phyloP scores from a whole-genome alignment of 2,797 vertebrate species.

The Scolopax rusticola region DNA sequence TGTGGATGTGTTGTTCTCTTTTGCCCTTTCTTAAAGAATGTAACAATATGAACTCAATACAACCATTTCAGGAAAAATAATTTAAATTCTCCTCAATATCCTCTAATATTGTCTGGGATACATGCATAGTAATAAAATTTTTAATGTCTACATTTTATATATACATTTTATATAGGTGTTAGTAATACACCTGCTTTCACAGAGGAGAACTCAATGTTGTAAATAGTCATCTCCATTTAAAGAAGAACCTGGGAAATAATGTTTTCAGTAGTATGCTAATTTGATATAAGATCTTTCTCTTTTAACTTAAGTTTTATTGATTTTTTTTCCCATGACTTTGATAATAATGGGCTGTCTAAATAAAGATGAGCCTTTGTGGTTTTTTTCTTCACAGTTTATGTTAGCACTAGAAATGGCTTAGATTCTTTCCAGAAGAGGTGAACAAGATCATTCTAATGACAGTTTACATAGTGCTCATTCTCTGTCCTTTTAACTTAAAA shows the following conservation, averaged over 20 bases:
- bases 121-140: not conserved
- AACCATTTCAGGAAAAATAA: not conserved
- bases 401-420: not conserved
- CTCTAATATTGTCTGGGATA: not conserved
- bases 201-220: not conserved
- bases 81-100: not conserved
- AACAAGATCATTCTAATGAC: not conserved
- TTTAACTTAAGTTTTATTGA: not conserved
- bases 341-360: not conserved
- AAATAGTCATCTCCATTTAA: not conserved
- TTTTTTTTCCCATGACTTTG: not conserved
- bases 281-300: not conserved
- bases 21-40: not conserved
- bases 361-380: not conserved
- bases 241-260: not conserved
- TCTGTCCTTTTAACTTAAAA: not conserved
- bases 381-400: not conserved
- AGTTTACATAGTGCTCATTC: not conserved
- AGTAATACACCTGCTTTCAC: not conserved
- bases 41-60: not conserved
- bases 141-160: not conserved
- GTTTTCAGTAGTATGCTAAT: not conserved
- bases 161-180: not conserved
- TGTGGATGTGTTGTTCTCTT: not conserved
- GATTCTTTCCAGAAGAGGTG: not conserved